Evolutionary conservation across 2,113 vertebrate genomes (phyloP).

Genomic region (Notechis scutatus): DNA sequence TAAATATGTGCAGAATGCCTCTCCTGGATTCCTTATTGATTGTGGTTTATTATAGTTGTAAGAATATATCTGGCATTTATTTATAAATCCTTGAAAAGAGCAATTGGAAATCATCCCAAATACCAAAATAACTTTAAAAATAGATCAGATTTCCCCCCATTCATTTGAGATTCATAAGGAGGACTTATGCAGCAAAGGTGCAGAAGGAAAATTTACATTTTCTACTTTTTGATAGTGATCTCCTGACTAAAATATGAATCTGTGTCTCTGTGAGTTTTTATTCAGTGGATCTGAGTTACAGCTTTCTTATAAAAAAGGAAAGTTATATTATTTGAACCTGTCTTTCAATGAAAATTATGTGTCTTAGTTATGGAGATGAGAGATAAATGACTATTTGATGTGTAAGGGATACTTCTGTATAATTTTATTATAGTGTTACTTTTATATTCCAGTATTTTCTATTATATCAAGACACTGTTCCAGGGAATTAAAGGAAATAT

Average conservation of each 20-base stretch:
- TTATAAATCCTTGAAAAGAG: constrained; percentile 66
- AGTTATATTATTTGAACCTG: neutral
- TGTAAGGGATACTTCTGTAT: neutral
- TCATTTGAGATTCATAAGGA: constrained; percentile 47
- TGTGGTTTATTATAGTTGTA: constrained; percentile 46
- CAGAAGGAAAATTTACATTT: neutral
- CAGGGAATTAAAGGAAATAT: neutral
- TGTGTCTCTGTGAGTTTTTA: neutral
- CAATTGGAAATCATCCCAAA: constrained; percentile 68
- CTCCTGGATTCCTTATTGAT: constrained; percentile 61
- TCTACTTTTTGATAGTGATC: constrained; percentile 43
- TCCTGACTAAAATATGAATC: constrained; percentile 48
- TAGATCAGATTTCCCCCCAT: constrained; percentile 51
- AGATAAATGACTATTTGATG: neutral
- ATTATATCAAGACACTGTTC: neutral
- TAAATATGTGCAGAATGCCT: constrained; percentile 64
- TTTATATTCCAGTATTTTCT: neutral
- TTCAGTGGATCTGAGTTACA: neutral
- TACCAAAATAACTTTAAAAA: constrained; percentile 74
- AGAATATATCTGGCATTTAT: constrained; percentile 69
- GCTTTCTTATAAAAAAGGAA: neutral
- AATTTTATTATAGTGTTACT: neutral
- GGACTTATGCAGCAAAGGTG: constrained; percentile 28
- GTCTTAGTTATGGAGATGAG: neutral
- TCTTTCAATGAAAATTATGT: neutral